Percentiles rank a stretch among this genome's conserved stretches.
Conservation (phyloP, 2,797 vertebrate genomes). For the Enteromius afrohamiltoni region DNA sequence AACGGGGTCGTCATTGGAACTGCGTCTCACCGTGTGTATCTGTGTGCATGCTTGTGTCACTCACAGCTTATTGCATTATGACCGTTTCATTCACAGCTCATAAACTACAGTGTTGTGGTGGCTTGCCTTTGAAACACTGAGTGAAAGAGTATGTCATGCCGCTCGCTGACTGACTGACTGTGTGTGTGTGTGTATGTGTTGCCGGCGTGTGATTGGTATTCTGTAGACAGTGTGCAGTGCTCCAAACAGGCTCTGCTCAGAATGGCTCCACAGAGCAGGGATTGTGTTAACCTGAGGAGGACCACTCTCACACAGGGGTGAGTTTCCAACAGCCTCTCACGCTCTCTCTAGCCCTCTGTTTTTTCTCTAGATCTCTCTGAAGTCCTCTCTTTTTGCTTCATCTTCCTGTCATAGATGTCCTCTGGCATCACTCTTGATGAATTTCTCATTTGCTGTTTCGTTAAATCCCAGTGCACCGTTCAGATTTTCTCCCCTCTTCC, state of each 20-base stretch:
- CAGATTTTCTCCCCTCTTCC: constrained; percentile 29
- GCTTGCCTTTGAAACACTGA: constrained; percentile 55
- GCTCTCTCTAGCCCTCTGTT: constrained; percentile 21
- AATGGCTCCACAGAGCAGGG: constrained; percentile 83
- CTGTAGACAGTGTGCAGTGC: constrained; percentile 77
- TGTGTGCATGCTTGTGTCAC: constrained; percentile 5
- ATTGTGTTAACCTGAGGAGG: constrained; percentile 80
- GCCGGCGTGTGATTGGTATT: constrained; percentile 79
- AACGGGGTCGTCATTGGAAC: constrained; percentile 58
- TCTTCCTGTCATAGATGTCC: constrained; percentile 28
- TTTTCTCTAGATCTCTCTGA: constrained; percentile 54
- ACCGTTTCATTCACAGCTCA: constrained; percentile 33
- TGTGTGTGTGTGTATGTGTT: constrained; percentile 62
- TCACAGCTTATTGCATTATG: constrained; percentile 29
- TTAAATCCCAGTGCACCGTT: constrained; percentile 33
- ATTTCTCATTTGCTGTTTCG: constrained; percentile 44
- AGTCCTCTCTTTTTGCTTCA: constrained; percentile 37
- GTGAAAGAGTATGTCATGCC: constrained; percentile 57
- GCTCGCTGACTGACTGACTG: constrained; percentile 56
- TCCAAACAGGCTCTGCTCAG: constrained; percentile 77
- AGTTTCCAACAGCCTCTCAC: constrained; percentile 63
- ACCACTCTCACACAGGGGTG: constrained; percentile 72
- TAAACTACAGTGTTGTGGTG: constrained; percentile 25
- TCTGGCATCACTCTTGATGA: constrained; percentile 33
- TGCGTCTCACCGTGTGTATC: constrained; percentile 45